Base-by-base conservation (phyloP, 2,888 invertebrate species). In the Nesidiocoris tenuis region DNA sequence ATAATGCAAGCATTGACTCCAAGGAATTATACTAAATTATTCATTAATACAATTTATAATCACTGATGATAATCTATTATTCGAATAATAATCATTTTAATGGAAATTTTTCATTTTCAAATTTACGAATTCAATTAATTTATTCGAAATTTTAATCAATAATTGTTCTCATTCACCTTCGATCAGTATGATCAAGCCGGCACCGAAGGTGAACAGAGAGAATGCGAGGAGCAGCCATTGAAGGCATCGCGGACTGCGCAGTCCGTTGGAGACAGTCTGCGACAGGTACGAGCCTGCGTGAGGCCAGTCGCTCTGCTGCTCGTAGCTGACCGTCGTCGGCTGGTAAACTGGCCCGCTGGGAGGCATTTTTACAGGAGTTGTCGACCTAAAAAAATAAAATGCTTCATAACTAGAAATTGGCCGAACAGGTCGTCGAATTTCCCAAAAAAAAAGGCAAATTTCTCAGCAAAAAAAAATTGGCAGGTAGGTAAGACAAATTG, bases 301-400 rank as follows among this genome's bases (percentile, higher is more conserved):
- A 12, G 81, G 80, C 82, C 82, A 83, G 76, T 82, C 82, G 55
- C 77, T 80, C 76, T 81, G 84, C 82, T 79, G 85, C 83, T 91
- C 91, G 83, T 91, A 91, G 74, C 90, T 90, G 79, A 91, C 90
- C 80, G 91, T 91, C 78, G 91, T 91, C 17, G 91, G 91, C 83
- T 91, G 91, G 84, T 91, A 91, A 65, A 91, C 91, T 77, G 91
- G 90, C 82, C 89, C 89, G 79, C 85, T 85, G 75, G 88, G 87
- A 80, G 90, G 89, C 90, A 90, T 90, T 39, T 61, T 72, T 2
- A 12, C 7, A 17, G 12, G 12, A 7, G 61, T 7, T 59, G 5
- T 59, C 7, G 9, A 54, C 7, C 54, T 12, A 16, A 54, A 16
- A 54, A 54, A 16, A 54, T 54, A 54, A 54, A n/a, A n/a, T n/a